Conservation (phyloP, 2,888 invertebrate genomes). For the Resseliella maxima region DNA sequence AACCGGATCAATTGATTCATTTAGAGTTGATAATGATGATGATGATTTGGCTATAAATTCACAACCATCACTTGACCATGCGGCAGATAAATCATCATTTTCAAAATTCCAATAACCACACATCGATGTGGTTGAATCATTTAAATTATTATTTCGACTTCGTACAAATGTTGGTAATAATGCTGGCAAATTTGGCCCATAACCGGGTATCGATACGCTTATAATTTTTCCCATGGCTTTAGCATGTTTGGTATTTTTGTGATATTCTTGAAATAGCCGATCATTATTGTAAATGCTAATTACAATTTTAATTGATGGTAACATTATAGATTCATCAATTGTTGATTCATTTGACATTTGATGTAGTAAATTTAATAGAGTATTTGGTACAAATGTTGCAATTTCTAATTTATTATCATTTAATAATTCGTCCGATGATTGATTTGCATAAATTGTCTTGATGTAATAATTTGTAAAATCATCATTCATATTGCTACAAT, state of each 20-base stretch:
- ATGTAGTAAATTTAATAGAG: conserved; percentile 66
- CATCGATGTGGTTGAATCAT: conserved; percentile 62
- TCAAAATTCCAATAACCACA: conserved; percentile 74
- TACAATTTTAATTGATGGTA: conserved; percentile 67
- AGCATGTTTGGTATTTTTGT: conserved; percentile 62
- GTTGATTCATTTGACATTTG: conserved; percentile 61
- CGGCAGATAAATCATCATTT: conserved; percentile 64
- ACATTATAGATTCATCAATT: conserved; percentile 52
- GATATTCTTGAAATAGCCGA: conserved; percentile 70
- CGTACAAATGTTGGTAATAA: conserved; percentile 71
- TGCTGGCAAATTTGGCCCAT: conserved; percentile 69
- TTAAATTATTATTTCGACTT: conserved; percentile 60
- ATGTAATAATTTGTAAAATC: conserved; percentile 59
- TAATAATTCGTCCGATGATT: conserved; percentile 67
- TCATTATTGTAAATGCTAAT: conserved; percentile 71
- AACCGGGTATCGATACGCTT: conserved; percentile 73
- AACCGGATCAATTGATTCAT: conserved; percentile 64
- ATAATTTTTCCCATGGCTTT: conserved; percentile 69
- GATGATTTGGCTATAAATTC: conserved; percentile 64
- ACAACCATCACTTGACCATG: conserved; percentile 72
- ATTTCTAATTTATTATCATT: conserved; percentile 69
- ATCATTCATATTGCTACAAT: conserved; percentile 58
- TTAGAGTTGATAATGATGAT: too few species aligned
- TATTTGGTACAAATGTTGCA: conserved; percentile 70
- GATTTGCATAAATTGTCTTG: conserved; percentile 67